A percentile compares a stretch with the other conserved stretches of the same genome.
Evolutionary conservation across 2,113 vertebrate species (phyloP).

Genomic region (Craseonycteris thonglongyai): DNA sequence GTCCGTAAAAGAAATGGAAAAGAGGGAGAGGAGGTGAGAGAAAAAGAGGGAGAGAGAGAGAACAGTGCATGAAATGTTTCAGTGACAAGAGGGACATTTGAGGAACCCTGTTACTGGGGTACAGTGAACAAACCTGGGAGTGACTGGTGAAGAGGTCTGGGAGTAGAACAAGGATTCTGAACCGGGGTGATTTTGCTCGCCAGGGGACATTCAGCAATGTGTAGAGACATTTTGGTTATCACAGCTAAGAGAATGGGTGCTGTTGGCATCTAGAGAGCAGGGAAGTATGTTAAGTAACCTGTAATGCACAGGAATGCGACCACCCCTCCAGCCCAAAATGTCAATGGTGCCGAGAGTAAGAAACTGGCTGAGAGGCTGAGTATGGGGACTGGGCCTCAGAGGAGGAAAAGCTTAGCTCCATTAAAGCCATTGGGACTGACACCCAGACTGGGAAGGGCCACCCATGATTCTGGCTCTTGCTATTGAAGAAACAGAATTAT

Average conservation of each 20-base stretch:
- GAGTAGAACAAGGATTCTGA: neutral
- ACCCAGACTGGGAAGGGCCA: neutral
- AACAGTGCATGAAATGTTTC: neutral
- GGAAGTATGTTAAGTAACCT: neutral
- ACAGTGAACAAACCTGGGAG: neutral
- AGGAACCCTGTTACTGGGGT: neutral
- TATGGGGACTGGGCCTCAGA: neutral
- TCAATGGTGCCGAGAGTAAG: neutral
- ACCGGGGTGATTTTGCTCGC: neutral
- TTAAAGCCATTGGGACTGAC: neutral
- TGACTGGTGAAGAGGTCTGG: neutral
- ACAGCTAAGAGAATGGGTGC: too few species aligned
- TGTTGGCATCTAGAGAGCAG: neutral
- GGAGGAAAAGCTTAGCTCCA: neutral
- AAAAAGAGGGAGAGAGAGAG: neutral
- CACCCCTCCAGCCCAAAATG: neutral
- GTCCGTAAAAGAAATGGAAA: neutral
- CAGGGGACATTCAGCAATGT: neutral
- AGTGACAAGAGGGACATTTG: accelerated
- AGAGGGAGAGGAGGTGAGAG: neutral
- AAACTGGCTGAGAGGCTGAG: neutral
- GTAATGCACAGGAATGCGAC: neutral
- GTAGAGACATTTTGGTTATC: neutral
- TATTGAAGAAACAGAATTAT: neutral
- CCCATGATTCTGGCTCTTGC: accelerated